Evolutionary conservation across 2,888 invertebrate species (phyloP).

Genomic region (Mythimna impura): DNA sequence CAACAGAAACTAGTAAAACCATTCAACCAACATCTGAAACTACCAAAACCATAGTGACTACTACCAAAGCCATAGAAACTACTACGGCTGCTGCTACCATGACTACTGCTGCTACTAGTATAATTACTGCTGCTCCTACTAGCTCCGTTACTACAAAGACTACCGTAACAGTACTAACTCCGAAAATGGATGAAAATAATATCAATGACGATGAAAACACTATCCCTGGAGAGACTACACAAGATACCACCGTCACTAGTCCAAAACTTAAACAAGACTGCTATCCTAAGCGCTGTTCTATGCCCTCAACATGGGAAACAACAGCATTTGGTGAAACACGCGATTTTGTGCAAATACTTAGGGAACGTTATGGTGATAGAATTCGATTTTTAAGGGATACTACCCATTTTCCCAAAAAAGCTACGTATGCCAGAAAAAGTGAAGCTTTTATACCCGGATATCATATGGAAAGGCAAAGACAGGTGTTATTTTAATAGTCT

Average conservation of each 20-base stretch:
- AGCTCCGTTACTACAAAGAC: neutral
- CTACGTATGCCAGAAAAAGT: conserved; percentile 29
- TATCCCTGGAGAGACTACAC: conserved; percentile 10
- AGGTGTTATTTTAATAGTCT: neutral
- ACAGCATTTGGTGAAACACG: conserved; percentile 80
- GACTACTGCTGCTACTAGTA: neutral
- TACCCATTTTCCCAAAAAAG: conserved; percentile 72
- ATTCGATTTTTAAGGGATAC: conserved; percentile 74
- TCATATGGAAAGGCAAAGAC: conserved; percentile 21
- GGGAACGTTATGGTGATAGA: conserved; percentile 74
- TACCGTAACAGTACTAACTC: neutral
- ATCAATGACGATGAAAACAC: conserved; percentile 35
- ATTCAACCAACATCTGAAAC: neutral
- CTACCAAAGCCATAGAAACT: neutral
- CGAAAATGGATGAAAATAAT: neutral
- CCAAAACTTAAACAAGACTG: neutral
- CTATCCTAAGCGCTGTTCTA: conserved; percentile 74
- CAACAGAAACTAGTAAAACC: neutral
- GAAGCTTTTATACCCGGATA: conserved; percentile 67
- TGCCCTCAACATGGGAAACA: conserved; percentile 82
- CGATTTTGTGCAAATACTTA: conserved; percentile 82
- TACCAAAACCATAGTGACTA: conserved; percentile 2
- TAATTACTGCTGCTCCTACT: conserved; percentile 12
- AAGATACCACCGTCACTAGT: neutral
- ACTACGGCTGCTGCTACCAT: neutral